Conservation (phyloP, 1,140 invertebrate species). For the Holotrichia oblita region DNA sequence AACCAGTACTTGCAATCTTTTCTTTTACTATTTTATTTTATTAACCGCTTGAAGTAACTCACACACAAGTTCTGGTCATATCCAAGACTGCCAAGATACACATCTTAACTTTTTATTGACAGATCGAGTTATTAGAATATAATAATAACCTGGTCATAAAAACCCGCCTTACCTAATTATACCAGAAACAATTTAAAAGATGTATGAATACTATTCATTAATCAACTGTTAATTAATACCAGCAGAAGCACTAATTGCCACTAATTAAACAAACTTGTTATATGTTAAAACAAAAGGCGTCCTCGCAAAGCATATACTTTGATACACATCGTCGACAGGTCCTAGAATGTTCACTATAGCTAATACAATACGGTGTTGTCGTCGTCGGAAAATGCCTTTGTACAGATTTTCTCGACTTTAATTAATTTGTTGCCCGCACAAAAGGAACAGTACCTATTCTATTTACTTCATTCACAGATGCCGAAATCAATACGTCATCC, state of each 20-base stretch:
- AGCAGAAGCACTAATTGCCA: background rate
- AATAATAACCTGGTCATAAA: no score
- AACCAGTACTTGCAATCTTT: no score
- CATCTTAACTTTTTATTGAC: no score
- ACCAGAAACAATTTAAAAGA: background rate
- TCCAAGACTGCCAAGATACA: no score
- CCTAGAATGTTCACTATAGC: background rate
- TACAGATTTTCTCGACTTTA: constrained; percentile 28
- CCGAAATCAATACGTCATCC: constrained; percentile 14
- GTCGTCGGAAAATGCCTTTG: background rate
- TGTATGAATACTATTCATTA: background rate
- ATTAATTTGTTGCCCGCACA: constrained; percentile 7
- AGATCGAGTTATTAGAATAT: no score
- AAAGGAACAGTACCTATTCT: background rate
- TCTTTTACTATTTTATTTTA: no score
- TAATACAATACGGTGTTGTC: background rate
- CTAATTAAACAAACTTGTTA: background rate
- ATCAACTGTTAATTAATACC: background rate
- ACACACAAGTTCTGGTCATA: no score
- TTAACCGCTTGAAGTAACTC: no score
- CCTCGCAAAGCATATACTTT: background rate
- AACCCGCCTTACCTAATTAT: no score
- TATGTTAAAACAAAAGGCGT: background rate
- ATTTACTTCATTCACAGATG: constrained; percentile 13
- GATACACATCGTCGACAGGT: background rate